Evolutionary conservation across 2,888 invertebrate species (phyloP), one percentile per base, ranked within the genome.

Genomic region (Deilephila elpenor): DNA sequence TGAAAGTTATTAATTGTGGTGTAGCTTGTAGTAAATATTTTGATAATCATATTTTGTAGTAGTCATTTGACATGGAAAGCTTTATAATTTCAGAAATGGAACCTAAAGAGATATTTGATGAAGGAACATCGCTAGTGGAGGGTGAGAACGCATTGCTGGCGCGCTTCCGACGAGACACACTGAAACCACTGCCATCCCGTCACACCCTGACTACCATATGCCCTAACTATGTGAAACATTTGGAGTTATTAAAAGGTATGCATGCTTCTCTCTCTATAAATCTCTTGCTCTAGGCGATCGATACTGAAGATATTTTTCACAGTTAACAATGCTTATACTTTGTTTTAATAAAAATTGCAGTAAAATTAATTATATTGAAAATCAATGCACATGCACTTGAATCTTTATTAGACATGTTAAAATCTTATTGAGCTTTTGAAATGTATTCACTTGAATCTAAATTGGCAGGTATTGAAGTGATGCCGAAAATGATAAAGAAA

Each of bases 201-300:
- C 77, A 75, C 0, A 74, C 81, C 0, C 77, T 93, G 11, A 79
- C 84, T 14, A 74, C 79, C 0, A 75, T 80, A 0, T 88, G 88
- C 20, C 85, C 86, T 0, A 82, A 84, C 0, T 93, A 83, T 71
- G 88, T 83, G 0, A 83, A 78, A 19, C 90, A 91, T 37, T 78
- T 93, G 20, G 86, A 89, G 61, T 2, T 82, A 19, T 75, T 93
- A 0, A 86, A 85, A 85, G 89, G 93, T 93, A 73, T 17, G 17
- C 29, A 8, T 56, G 44, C 44, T 14, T 11, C 44, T 44, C 14
- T 44, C 11, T 11, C 44, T 11, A 44, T 44, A 44, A 44, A 44
- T 14, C 44, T 44, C 44, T 44, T 44, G 11, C 44, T 44, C 14
- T 44, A 11, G 14, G 14, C 14, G 44, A 44, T 44, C 3, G 7